Evolutionary conservation across 1,140 invertebrate genomes (phyloP).

Genomic region (Drosophila hydei): DNA sequence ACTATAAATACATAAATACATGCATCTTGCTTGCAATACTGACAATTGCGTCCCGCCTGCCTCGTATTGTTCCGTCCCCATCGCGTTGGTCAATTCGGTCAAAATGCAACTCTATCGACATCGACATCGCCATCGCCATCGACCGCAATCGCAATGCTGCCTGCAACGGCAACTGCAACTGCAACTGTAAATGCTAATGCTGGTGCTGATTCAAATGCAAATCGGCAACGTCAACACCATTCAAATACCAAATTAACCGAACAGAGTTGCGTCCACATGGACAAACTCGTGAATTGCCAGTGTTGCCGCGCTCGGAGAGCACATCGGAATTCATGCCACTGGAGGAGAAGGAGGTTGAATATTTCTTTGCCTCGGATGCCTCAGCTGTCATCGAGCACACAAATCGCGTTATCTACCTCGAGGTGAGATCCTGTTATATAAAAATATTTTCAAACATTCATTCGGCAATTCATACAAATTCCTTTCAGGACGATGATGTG

Average conservation of each 20-base stretch:
- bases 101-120: constrained; percentile 25
- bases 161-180: constrained; percentile 28
- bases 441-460: background rate
- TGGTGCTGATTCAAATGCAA: constrained; percentile 33
- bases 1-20: constrained; percentile 16
- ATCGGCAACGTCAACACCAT: constrained; percentile 40
- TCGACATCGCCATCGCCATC: constrained; percentile 27
- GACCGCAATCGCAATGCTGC: constrained; percentile 18
- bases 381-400: constrained; percentile 99
- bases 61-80: constrained; percentile 25
- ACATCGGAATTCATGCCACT: constrained; percentile 96
- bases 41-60: constrained; percentile 17
- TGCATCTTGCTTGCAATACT: constrained; percentile 25
- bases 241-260: constrained; percentile 83
- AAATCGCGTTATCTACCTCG: constrained; percentile 96
- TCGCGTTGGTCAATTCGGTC: constrained; percentile 34
- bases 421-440: constrained; percentile 85
- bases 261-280: constrained; percentile 92
- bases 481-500: constrained; percentile 91
- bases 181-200: constrained; percentile 36
- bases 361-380: constrained; percentile 99
- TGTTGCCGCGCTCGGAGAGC: constrained; percentile 89
- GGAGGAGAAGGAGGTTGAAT: constrained; percentile 97
- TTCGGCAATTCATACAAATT: background rate
- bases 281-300: constrained; percentile 85